Evolutionary conservation across 2,113 vertebrate species (phyloP).

Genomic region (Epinephelus lanceolatus): DNA sequence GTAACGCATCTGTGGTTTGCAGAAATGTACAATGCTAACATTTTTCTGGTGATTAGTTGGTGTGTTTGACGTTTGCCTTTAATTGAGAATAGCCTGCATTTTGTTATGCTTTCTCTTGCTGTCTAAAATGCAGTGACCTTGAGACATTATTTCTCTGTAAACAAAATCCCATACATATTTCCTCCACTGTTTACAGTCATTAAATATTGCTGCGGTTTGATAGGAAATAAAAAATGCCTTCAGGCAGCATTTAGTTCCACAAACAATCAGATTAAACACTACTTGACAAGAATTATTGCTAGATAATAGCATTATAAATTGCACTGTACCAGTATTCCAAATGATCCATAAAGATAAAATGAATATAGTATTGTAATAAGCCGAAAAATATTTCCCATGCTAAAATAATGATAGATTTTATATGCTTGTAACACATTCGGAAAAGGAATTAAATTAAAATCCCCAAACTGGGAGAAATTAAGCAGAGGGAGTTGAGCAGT

Average conservation of each 20-base stretch:
- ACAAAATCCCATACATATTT: neutral
- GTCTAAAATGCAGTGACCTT: neutral
- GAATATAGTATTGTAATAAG: neutral
- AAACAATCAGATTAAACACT: neutral
- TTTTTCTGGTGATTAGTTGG: no score
- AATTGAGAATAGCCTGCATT: neutral
- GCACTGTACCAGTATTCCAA: neutral
- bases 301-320: neutral
- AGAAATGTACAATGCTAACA: no score
- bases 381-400: constrained; percentile 4
- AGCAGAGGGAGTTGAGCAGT: constrained; percentile 23
- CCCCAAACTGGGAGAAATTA: constrained; percentile 19
- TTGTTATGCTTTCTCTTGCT: neutral
- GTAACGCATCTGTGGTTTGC: no score
- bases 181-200: neutral
- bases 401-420: neutral
- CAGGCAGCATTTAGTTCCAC: neutral
- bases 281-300: constrained; percentile 6
- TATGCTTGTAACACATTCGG: constrained; percentile 8
- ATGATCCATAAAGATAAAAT: constrained; percentile 3
- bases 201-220: neutral
- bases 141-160: neutral
- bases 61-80: neutral
- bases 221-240: neutral
- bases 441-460: constrained; percentile 52